Evolutionary conservation across 2,888 invertebrate genomes (phyloP).

Genomic region (Colletes collaris): DNA sequence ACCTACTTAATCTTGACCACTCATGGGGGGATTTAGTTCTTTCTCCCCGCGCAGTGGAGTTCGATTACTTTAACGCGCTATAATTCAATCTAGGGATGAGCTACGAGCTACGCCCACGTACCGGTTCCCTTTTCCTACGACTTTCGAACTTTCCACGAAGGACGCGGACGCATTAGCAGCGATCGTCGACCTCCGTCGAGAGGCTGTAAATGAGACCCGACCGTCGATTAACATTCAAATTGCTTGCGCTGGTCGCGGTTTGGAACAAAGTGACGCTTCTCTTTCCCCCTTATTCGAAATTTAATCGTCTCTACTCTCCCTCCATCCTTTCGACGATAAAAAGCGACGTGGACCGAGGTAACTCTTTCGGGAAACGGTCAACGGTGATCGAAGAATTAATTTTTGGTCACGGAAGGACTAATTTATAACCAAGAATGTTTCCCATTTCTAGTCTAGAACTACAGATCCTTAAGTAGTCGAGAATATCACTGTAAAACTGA

Average conservation of each 20-base stretch:
- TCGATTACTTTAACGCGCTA: conserved; percentile 73
- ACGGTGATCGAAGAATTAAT: conserved; percentile 32
- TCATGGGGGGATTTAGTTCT: too few species aligned
- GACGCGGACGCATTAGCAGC: conserved; percentile 37
- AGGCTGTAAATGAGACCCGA: conserved; percentile 47
- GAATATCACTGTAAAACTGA: too few species aligned
- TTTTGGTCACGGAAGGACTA: conserved; percentile 21
- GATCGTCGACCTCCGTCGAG: conserved; percentile 34
- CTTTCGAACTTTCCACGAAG: conserved; percentile 63
- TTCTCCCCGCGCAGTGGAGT: neutral
- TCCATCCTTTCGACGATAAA: conserved; percentile 2
- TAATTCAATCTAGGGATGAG: conserved; percentile 80
- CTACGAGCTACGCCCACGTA: conserved; percentile 77
- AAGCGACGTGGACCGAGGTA: neutral
- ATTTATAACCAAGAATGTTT: conserved; percentile 15
- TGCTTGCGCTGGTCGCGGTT: conserved; percentile 50
- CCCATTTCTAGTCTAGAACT: neutral
- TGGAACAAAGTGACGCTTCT: conserved; percentile 49
- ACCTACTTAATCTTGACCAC: too few species aligned
- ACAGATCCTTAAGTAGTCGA: neutral
- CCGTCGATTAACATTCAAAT: conserved; percentile 55
- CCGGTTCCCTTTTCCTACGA: conserved; percentile 75
- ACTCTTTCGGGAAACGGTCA: conserved; percentile 2
- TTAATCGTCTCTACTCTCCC: conserved; percentile 39
- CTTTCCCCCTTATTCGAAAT: conserved; percentile 8